These are phyloP conservation scores for Stenichneumon culpator DNA, from an alignment of 2,888 invertebrate genomes.

Conservation along the genomic window DNA sequence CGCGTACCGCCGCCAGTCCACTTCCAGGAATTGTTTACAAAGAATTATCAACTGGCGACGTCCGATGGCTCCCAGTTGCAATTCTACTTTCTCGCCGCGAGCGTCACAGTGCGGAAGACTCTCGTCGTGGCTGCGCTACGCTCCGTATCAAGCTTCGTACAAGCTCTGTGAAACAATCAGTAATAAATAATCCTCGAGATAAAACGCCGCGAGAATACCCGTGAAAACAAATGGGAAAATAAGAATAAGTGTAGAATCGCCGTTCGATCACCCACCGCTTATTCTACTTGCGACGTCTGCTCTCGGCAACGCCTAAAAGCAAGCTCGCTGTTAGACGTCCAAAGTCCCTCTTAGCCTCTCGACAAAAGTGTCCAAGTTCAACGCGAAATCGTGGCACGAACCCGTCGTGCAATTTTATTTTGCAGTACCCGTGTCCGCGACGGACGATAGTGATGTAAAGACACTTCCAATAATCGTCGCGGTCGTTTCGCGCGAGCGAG, in stretches of 20 bases:
- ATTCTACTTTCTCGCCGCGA: constrained; percentile 60
- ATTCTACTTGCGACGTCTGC: not conserved
- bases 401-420: not conserved
- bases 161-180: not conserved
- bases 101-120: not conserved
- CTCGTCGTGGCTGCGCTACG: constrained; percentile 6
- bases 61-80: constrained; percentile 66
- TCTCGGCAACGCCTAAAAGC: not conserved
- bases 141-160: not conserved
- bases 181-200: not conserved
- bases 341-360: not conserved
- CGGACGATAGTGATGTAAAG: constrained; percentile 24
- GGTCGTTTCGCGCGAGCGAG: constrained; percentile 16
- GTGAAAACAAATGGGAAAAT: not conserved
- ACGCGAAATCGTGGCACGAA: not conserved
- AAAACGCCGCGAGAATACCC: not conserved
- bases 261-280: not conserved
- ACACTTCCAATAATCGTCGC: not conserved
- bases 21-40: constrained; percentile 72
- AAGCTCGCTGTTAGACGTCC: no score
- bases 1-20: constrained; percentile 23
- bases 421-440: not conserved
- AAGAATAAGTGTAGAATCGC: not conserved
- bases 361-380: not conserved
- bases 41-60: constrained; percentile 70